Percentiles rank a stretch among this genome's conserved stretches.
These are phyloP conservation scores for Volucella bombylans DNA, from an alignment of 2,888 invertebrate genomes.

Conservation along the genomic window DNA sequence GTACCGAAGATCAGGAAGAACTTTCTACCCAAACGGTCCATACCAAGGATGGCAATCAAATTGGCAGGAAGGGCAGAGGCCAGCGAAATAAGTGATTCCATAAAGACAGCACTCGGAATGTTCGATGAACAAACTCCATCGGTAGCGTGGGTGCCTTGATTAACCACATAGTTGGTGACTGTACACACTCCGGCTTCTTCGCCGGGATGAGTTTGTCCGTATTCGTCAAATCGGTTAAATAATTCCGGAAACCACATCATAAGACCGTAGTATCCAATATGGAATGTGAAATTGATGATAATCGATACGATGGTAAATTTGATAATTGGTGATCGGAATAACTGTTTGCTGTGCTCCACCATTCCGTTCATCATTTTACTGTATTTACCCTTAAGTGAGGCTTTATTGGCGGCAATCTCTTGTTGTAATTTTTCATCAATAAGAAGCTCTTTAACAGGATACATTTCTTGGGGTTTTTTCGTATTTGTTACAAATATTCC, in stretches of 20 bases:
- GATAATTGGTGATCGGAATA: constrained; percentile 91
- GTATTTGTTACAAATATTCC: constrained; percentile 92
- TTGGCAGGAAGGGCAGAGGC: constrained; percentile 94
- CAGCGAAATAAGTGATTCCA: constrained; percentile 93
- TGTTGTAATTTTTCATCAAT: constrained; percentile 84
- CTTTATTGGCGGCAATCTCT: constrained; percentile 81
- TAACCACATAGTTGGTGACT: constrained; percentile 90
- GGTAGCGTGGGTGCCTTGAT: constrained; percentile 85
- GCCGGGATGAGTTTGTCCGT: constrained; percentile 86
- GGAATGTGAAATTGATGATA: constrained; percentile 95
- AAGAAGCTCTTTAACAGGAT: constrained; percentile 89
- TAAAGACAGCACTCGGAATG: constrained; percentile 91
- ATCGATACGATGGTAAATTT: constrained; percentile 93
- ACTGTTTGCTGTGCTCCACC: constrained; percentile 90
- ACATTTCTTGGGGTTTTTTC: constrained; percentile 86
- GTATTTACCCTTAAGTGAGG: constrained; percentile 86
- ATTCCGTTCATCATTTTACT: constrained; percentile 90
- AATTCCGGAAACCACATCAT: constrained; percentile 99
- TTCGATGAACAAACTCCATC: constrained; percentile 86
- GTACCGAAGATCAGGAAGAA: constrained; percentile 90
- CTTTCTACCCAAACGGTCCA: constrained; percentile 93
- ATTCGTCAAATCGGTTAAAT: constrained; percentile 94
- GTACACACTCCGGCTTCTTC: constrained; percentile 87
- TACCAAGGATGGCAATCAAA: constrained; percentile 90
- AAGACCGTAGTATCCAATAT: constrained; percentile 97